Conservation (phyloP, 2,797 vertebrate genomes). For the Urosaurus nigricauda region DNA sequence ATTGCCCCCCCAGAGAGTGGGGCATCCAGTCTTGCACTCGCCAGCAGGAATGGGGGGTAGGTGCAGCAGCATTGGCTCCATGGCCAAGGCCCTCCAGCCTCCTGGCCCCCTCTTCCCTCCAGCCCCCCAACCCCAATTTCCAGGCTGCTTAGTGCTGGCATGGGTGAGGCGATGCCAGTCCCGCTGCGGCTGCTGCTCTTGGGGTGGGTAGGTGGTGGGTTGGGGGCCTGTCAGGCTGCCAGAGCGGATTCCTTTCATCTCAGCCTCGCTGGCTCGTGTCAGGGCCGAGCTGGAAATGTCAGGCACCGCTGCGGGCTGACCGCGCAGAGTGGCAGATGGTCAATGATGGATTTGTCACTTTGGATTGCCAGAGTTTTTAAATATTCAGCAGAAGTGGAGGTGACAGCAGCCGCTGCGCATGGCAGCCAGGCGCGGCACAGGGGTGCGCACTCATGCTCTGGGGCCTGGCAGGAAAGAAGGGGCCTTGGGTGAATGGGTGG, state of each 20-base stretch:
- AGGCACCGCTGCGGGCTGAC: slow-evolving; percentile 72
- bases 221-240: slow-evolving; percentile 52
- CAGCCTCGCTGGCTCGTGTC: slow-evolving; percentile 47
- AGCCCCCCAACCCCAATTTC: background rate
- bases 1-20: too few species aligned
- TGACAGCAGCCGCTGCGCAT: slow-evolving; percentile 49
- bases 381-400: slow-evolving; percentile 70
- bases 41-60: too few species aligned
- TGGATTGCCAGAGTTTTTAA: slow-evolving; percentile 65
- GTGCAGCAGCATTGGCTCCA: too few species aligned
- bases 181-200: too few species aligned
- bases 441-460: too few species aligned
- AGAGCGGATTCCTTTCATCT: slow-evolving; percentile 61
- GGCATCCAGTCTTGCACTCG: too few species aligned
- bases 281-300: slow-evolving; percentile 72
- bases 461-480: too few species aligned
- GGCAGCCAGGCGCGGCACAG: too few species aligned
- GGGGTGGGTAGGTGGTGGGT: background rate
- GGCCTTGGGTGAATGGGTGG: background rate
- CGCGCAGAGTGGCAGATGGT: slow-evolving; percentile 73
- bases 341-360: slow-evolving; percentile 75
- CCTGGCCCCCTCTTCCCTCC: background rate
- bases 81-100: too few species aligned
- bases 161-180: too few species aligned
- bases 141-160: slow-evolving; percentile 13